A percentile compares a stretch with the other conserved stretches of the same genome.
These are phyloP conservation scores for Liasis olivaceus DNA, from an alignment of 2,797 vertebrate species.

Conservation along the genomic window DNA sequence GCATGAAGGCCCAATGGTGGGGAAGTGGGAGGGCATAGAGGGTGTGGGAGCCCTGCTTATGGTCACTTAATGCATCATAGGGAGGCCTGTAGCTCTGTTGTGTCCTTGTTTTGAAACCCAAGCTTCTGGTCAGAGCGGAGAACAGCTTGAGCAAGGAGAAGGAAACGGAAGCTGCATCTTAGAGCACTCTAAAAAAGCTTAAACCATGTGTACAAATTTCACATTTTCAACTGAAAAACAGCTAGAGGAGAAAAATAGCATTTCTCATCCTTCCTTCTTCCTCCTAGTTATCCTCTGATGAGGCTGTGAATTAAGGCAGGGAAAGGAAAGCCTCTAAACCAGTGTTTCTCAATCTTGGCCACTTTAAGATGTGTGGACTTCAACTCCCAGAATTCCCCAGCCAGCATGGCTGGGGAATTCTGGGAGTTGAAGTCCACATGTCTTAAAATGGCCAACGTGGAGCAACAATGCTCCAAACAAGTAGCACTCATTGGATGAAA, in stretches of 20 bases:
- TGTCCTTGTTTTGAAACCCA: not conserved
- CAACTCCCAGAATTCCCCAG: no score
- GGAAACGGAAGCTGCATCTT: not conserved
- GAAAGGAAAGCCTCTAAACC: no score
- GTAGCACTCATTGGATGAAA: no score
- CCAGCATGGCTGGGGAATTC: no score
- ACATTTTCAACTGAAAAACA: not conserved
- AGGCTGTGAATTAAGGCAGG: no score
- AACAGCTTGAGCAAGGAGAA: no score
- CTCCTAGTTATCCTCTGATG: not conserved
- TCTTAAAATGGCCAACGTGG: no score
- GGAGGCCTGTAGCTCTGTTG: not conserved
- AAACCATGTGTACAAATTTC: not conserved
- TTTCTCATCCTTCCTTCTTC: not conserved
- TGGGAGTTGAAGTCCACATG: no score
- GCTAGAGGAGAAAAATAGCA: not conserved
- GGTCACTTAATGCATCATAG: not conserved
- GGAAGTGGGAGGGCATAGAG: constrained; percentile 38
- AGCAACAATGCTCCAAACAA: no score
- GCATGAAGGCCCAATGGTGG: constrained; percentile 29
- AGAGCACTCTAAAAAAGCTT: not conserved
- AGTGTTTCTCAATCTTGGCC: no score
- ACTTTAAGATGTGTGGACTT: no score
- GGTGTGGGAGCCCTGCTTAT: constrained; percentile 1
- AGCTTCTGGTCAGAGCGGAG: not conserved